phyloP scores from a whole-genome alignment of 2,113 vertebrate genomes.

The Diadophis punctatus region DNA sequence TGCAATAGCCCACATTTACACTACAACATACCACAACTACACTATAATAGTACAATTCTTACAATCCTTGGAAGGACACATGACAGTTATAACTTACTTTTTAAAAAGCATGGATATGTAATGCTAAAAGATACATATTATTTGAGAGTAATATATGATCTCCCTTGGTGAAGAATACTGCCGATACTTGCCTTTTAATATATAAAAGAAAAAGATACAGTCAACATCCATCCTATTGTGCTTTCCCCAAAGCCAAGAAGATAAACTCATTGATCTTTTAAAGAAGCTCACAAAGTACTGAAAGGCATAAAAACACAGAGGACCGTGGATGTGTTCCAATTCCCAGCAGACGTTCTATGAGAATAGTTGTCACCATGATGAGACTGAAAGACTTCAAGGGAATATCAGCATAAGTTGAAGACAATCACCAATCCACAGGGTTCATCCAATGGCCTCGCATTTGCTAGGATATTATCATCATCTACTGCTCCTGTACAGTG shows the following conservation, averaged over 20 bases:
- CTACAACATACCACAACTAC: background rate
- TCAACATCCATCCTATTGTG: background rate
- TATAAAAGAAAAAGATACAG: background rate
- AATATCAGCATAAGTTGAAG: background rate
- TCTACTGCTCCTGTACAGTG: background rate
- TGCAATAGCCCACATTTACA: background rate
- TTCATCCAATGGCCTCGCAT: background rate
- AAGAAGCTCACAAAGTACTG: background rate
- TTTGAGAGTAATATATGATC: background rate
- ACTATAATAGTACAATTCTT: background rate
- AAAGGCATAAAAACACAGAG: background rate
- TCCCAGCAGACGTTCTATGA: background rate
- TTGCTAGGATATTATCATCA: background rate
- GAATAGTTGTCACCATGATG: background rate
- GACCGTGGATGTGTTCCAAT: background rate
- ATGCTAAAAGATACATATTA: background rate
- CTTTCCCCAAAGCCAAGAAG: background rate
- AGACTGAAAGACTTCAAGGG: background rate
- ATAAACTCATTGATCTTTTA: background rate
- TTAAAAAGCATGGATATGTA: background rate
- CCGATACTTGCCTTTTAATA: background rate
- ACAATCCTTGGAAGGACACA: background rate
- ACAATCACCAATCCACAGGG: background rate
- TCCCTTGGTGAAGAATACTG: background rate
- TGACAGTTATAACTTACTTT: background rate